Base-by-base conservation (phyloP, 2,797 vertebrate genomes). In the Orestias chungarensis region DNA sequence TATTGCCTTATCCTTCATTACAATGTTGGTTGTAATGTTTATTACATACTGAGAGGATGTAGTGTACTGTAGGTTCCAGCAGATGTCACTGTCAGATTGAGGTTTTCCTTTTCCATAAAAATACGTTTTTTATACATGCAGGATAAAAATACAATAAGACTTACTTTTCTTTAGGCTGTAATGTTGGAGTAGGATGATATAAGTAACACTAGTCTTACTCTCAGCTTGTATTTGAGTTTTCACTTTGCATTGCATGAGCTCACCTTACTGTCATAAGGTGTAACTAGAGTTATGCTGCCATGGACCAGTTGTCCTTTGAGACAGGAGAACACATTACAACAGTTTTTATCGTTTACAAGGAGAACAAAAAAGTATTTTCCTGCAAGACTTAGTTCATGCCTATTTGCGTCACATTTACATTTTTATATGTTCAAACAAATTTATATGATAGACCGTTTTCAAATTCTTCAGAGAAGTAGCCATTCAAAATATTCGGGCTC, bases 21-120 rank as follows among this genome's bases (percentile, higher is more conserved):
- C 31, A 33, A 57, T 17, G 20, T 62, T 15, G 2, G 38, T 38
- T 40, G 20, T 62, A n/a, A 14, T 25, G 15, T 67, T 23, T 50
- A 7, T 35, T 50, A n/a, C 40, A 43, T 57, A 49, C 33, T 33
- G 66, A 10, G 18, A n/a, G 35, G 43, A 46, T 87, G 85, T 69
- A 90, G 33, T 84, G 27, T 20, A 17, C 0, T 12, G 3, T 43
- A 4, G 40, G 52, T 66, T 18, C 88, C 92, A 85, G 54, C 47
- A 91, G 91, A 83, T 87, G 91, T 85, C 91, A 87, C 81, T 88
- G 64, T 91, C 40, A 75, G 46, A 29, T 15, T 80, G 33, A 76
- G 1, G 35, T 77, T 69, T 49, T 64, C 5, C 70, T 14, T 47
- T n/a, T 20, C 47, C 46, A 23, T 8, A 4, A 38, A 75, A 35